phyloP scores from a whole-genome alignment of 64 coral and sea anemone genomes.

The Anthopleura sola region DNA sequence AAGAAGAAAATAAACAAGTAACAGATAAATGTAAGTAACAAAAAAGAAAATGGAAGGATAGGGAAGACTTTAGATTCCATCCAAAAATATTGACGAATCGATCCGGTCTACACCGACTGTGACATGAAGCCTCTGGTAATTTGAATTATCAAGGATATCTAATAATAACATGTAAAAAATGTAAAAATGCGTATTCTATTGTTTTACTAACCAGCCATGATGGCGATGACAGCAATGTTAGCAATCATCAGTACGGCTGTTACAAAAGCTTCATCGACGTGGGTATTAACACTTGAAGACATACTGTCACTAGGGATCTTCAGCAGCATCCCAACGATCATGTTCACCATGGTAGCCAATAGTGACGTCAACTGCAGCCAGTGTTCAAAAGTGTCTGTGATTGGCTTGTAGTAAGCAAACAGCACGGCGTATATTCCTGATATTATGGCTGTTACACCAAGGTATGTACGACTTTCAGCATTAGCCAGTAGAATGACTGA shows the following conservation, averaged over 20 bases:
- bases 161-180: no score
- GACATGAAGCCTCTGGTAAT: no score
- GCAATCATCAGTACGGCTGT: conserved; percentile 18
- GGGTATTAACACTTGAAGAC: not conserved
- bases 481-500: conserved; percentile 39
- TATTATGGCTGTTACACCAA: conserved; percentile 36
- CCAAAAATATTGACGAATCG: no score
- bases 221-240: conserved; percentile 31
- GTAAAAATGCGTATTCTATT: no score
- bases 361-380: conserved; percentile 32
- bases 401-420: conserved; percentile 36
- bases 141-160: no score
- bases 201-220: conserved; percentile 29
- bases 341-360: conserved; percentile 29
- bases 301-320: conserved; percentile 45
- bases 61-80: no score
- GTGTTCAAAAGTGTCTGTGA: conserved; percentile 48
- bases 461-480: conserved; percentile 29
- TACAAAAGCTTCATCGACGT: conserved; percentile 20
- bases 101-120: no score
- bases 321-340: conserved; percentile 24
- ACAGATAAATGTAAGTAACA: no score
- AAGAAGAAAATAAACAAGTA: no score
- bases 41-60: no score
- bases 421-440: conserved; percentile 45